A percentile compares a stretch with the other conserved stretches of the same genome.
Conservation (phyloP, 1,140 invertebrate species). For the Trichonephila inaurata region DNA sequence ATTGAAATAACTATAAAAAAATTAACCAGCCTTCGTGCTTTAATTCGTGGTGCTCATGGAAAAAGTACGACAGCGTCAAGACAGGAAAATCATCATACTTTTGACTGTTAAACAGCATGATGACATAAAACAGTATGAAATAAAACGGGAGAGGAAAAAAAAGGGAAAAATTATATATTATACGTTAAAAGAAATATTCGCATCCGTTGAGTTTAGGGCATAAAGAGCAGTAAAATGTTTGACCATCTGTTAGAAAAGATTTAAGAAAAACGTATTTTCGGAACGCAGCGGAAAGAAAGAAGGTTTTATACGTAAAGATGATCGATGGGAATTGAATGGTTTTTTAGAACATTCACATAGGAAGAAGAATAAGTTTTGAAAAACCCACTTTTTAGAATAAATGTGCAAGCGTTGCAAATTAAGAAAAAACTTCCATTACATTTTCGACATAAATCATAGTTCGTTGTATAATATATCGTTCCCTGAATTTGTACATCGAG, state of each 20-base stretch:
- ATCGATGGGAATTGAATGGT: neutral
- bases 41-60: neutral
- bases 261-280: neutral
- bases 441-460: slow-evolving; percentile 3
- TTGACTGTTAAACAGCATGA: neutral
- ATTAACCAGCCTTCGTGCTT: neutral
- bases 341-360: neutral
- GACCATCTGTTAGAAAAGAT: slow-evolving; percentile 10
- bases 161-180: neutral
- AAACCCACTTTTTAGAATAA: neutral
- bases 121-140: neutral
- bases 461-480: slow-evolving; percentile 12
- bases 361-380: neutral
- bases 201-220: neutral
- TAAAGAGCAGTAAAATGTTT: slow-evolving; percentile 18
- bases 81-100: neutral
- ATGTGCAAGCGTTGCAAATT: neutral
- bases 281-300: neutral
- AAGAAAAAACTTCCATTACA: neutral
- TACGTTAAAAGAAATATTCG: neutral
- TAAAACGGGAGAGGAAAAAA: neutral
- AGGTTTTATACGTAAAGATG: neutral
- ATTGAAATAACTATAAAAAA: neutral
- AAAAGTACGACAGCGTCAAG: neutral
- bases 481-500: neutral